Conservation (phyloP, 2,797 vertebrate genomes). For the Pseudocheirus occidentalis region DNA sequence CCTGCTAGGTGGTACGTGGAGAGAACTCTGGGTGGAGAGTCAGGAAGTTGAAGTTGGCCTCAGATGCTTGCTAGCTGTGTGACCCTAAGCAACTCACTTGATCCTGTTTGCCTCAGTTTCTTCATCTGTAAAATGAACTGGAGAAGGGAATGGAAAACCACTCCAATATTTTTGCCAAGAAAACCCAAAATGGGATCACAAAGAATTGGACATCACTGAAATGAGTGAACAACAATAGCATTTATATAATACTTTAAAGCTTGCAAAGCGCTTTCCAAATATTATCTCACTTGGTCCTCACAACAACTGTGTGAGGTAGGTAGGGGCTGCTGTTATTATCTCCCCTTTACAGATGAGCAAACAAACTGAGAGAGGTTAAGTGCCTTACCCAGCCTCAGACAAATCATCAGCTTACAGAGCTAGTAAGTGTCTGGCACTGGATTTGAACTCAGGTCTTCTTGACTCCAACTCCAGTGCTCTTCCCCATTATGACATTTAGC, state of each 20-base stretch:
- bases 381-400: background rate
- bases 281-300: background rate
- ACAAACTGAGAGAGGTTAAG: background rate
- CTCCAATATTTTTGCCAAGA: background rate
- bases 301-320: background rate
- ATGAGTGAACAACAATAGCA: background rate
- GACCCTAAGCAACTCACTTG: background rate
- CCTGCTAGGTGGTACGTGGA: background rate
- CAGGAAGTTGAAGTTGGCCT: background rate
- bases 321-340: background rate
- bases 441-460: background rate
- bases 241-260: background rate
- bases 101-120: background rate
- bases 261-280: background rate
- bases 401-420: background rate
- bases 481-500: background rate
- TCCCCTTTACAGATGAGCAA: background rate
- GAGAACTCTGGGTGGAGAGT: background rate
- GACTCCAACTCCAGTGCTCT: background rate
- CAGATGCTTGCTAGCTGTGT: background rate
- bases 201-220: background rate
- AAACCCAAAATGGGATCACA: background rate
- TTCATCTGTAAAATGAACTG: background rate
- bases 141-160: background rate
- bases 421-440: background rate